These are phyloP conservation scores for Metallyticus violacea DNA, from an alignment of 2,888 invertebrate genomes.

Conservation along the genomic window DNA sequence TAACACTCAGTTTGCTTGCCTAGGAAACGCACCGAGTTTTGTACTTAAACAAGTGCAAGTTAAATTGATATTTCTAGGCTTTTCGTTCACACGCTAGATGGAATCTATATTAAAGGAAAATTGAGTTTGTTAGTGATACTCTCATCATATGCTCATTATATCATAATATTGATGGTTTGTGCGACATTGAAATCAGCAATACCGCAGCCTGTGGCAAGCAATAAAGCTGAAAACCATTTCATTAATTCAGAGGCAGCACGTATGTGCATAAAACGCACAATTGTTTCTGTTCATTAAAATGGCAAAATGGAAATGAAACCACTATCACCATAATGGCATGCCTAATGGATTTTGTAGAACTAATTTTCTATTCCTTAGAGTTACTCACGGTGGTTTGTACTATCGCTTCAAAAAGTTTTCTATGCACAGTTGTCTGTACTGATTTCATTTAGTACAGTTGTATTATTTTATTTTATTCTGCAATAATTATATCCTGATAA, in stretches of 20 bases:
- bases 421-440: too few relatives aligned
- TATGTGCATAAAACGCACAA: neutral
- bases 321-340: neutral
- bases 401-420: too few relatives aligned
- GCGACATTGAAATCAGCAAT: neutral
- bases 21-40: too few relatives aligned
- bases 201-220: neutral
- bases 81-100: neutral
- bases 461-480: too few relatives aligned
- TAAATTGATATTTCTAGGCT: neutral
- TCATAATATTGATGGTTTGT: neutral
- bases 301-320: neutral
- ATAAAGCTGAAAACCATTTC: neutral
- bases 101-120: neutral
- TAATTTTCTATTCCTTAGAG: neutral
- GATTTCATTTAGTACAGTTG: too few relatives aligned
- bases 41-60: neutral
- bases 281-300: neutral
- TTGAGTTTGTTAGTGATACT: neutral
- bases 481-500: too few relatives aligned
- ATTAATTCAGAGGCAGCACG: neutral
- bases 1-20: too few relatives aligned
- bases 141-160: neutral
- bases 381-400: too few relatives aligned
- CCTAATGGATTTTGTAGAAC: neutral